Evolutionary conservation across 2,797 vertebrate genomes (phyloP), one percentile per base, ranked within the genome.

Genomic region (Xenops minutus): DNA sequence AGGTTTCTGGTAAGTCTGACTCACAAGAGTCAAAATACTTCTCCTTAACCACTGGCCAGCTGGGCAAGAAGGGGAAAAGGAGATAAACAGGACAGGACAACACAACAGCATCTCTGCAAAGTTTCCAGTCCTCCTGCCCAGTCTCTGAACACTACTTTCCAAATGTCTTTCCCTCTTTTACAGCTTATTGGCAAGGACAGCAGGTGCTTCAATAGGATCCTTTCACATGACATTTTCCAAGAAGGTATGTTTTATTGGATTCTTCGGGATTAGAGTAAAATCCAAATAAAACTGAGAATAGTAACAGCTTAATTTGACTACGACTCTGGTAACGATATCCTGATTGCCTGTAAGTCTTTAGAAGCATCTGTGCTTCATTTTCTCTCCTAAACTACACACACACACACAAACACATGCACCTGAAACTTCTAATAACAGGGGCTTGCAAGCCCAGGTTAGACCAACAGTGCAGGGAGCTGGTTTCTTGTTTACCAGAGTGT

Each of bases 1-100:
- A 87, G 56, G 64, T 95, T 95, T 97, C 91, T 93, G 95, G 92
- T 95, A 97, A 96, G 68, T 85, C 3, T 97, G 92, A 96, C 73
- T 96, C 95, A 96, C 44, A 48, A 44, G 73, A 95, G 77, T 84
- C 92, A 89, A 97, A 94, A 95, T 89, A 93, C 49, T 81, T 75
- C 43, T 78, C 36, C 73, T 89, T 63, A 88, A 74, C 85, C 67
- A 37, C 93, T 94, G 87, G 75, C 92, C 88, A 96, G 88, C 89
- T 77, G 79, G 89, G 89, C 68, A 79, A 96, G 77, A 88, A 69
- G 49, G 85, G 43, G 62, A 59, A 84, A 78, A 91, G 63, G 89
- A 92, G 91, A 95, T 87, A 93, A 96, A 97, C 86, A 96, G 86
- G 49, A 66, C 71, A 89, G 84, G 59, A 95, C 95, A 89, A 92